A percentile compares a stretch with the other conserved stretches of the same genome.
These are phyloP conservation scores for Meloidogyne hapla DNA, from an alignment of 1,140 invertebrate genomes.

Conservation along the genomic window DNA sequence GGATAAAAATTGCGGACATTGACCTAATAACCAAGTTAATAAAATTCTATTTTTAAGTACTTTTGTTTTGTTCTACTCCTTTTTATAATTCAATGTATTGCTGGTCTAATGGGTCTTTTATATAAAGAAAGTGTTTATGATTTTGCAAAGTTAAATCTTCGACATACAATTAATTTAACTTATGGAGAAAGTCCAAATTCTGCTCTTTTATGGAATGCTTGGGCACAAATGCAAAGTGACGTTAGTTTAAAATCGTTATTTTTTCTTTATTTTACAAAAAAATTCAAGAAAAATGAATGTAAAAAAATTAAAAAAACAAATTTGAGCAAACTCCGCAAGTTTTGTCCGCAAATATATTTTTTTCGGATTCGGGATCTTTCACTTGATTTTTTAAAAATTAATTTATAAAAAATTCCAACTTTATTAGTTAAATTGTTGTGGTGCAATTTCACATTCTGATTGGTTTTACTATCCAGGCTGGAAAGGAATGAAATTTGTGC, in stretches of 20 bases:
- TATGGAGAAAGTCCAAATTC: conserved; percentile 8
- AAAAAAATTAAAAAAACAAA: too few relatives aligned
- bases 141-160: conserved; percentile 32
- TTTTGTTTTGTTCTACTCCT: conserved; percentile 45
- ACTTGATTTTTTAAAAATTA: too few relatives aligned
- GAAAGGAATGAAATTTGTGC: conserved; percentile 53
- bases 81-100: conserved; percentile 47
- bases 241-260: background rate
- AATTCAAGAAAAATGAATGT: too few relatives aligned
- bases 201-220: conserved; percentile 33
- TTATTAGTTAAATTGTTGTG: conserved; percentile 59
- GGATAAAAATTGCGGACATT: background rate
- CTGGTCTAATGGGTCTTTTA: conserved; percentile 53
- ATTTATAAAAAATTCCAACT: conserved; percentile 3
- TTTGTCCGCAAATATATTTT: too few relatives aligned
- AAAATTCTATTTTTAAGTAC: conserved; percentile 39
- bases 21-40: background rate
- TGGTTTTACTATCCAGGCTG: conserved; percentile 52
- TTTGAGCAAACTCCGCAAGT: too few relatives aligned
- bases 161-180: conserved; percentile 17
- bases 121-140: conserved; percentile 42
- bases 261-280: background rate
- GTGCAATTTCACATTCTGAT: conserved; percentile 51
- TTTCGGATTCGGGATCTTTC: too few relatives aligned
- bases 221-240: conserved; percentile 52